Percentiles rank a stretch among this genome's conserved stretches.
Evolutionary conservation across 2,113 vertebrate species (phyloP).

Genomic region (Sturnira hondurensis): DNA sequence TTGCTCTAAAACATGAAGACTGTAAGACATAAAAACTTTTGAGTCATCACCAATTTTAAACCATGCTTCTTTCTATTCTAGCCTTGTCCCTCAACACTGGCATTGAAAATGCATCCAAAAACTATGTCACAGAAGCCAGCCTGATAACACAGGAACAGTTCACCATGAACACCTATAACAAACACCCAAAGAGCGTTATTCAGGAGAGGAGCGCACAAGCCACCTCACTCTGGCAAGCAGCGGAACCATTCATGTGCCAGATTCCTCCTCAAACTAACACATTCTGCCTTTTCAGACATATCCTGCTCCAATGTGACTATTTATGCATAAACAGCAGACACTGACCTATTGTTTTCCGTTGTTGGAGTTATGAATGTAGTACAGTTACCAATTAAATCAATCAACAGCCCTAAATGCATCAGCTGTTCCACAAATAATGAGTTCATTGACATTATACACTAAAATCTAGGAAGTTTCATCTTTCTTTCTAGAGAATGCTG

Average conservation of each 20-base stretch:
- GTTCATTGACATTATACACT: not conserved
- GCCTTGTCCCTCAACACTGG: not conserved
- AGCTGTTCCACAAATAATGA: conserved; percentile 62
- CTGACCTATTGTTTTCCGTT: conserved; percentile 39
- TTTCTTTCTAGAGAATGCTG: conserved; percentile 32
- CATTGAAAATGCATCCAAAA: conserved; percentile 41
- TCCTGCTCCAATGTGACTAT: not conserved
- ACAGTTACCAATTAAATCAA: conserved; percentile 59
- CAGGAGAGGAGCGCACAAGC: not conserved
- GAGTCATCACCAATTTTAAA: conserved; percentile 36
- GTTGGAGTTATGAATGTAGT: conserved; percentile 3
- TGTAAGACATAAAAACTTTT: conserved; percentile 29
- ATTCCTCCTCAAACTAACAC: not conserved
- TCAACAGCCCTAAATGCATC: conserved; percentile 45
- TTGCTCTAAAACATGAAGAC: conserved; percentile 9
- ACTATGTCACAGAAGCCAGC: not conserved
- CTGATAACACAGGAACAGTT: not conserved
- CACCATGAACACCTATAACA: not conserved
- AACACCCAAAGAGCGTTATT: not conserved
- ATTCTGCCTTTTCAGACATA: not conserved
- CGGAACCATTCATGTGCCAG: not conserved
- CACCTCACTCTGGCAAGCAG: not conserved
- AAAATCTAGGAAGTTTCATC: conserved; percentile 42
- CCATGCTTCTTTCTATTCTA: conserved; percentile 7
- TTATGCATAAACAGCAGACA: conserved; percentile 36